A percentile compares a stretch with the other conserved stretches of the same genome.
Conservation (phyloP, 1,140 invertebrate genomes). For the Leptinotarsa undecemlineata region DNA sequence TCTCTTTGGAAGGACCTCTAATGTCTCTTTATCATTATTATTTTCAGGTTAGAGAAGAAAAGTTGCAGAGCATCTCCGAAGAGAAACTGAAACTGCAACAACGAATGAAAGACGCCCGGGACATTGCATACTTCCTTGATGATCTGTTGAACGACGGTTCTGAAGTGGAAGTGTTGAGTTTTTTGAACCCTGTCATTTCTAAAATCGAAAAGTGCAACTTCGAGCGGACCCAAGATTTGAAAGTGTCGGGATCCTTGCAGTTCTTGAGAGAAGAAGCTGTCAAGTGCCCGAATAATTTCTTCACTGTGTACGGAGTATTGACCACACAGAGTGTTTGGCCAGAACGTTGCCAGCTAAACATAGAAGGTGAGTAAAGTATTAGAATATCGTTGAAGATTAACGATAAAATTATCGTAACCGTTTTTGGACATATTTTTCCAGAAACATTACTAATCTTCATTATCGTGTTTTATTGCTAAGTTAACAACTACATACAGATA, state of each 20-base stretch:
- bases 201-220: slow-evolving; percentile 64
- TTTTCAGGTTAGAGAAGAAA: slow-evolving; percentile 53
- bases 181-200: slow-evolving; percentile 65
- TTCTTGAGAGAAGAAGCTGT: slow-evolving; percentile 59
- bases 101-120: slow-evolving; percentile 56
- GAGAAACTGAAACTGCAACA: slow-evolving; percentile 58
- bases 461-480: too few relatives aligned
- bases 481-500: too few relatives aligned
- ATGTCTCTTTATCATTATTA: neutral
- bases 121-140: slow-evolving; percentile 65
- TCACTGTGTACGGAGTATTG: slow-evolving; percentile 59
- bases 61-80: slow-evolving; percentile 57
- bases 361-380: slow-evolving; percentile 56
- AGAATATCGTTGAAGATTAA: neutral
- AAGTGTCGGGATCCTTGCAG: slow-evolving; percentile 57
- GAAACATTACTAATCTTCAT: neutral
- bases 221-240: slow-evolving; percentile 43
- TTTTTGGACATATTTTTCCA: neutral
- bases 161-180: slow-evolving; percentile 69
- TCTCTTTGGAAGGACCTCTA: too few relatives aligned
- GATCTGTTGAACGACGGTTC: slow-evolving; percentile 67
- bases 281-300: slow-evolving; percentile 52
- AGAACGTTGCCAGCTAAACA: slow-evolving; percentile 58
- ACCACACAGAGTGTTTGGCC: slow-evolving; percentile 64
- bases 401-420: too few relatives aligned